Evolutionary conservation across 2,888 invertebrate species (phyloP).

Genomic region (Parochlus steinenii): DNA sequence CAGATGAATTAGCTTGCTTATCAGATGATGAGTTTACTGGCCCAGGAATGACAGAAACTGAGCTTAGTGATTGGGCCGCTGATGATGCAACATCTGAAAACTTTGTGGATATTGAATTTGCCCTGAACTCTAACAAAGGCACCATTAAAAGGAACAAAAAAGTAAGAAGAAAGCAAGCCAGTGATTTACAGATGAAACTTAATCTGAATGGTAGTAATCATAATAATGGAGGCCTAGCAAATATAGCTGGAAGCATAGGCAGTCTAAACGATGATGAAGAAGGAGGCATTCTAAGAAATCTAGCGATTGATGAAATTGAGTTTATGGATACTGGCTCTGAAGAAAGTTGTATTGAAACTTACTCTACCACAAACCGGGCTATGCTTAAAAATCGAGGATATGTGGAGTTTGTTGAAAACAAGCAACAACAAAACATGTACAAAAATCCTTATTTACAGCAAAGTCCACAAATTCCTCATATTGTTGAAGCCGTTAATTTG

Average conservation of each 20-base stretch:
- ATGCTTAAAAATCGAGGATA: conserved; percentile 45
- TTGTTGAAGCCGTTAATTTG: conserved; percentile 20
- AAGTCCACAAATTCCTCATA: conserved; percentile 28
- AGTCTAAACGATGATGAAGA: conserved; percentile 28
- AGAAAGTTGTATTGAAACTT: conserved; percentile 50
- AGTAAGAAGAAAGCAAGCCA: conserved; percentile 26
- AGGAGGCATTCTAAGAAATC: conserved; percentile 28
- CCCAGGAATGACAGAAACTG: conserved; percentile 65
- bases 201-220: conserved; percentile 24
- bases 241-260: conserved; percentile 22
- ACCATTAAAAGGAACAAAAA: conserved; percentile 27
- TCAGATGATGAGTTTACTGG: conserved; percentile 59
- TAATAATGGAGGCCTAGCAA: conserved; percentile 26
- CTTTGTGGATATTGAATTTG: conserved; percentile 46
- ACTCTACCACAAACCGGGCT: conserved; percentile 35
- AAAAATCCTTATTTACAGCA: conserved; percentile 1
- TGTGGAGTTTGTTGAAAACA: conserved; percentile 40
- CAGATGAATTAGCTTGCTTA: conserved; percentile 18
- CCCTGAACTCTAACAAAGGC: conserved; percentile 35
- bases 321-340: conserved; percentile 78
- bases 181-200: too few relatives aligned
- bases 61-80: conserved; percentile 78
- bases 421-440: conserved; percentile 1
- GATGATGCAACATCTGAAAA: conserved; percentile 66
- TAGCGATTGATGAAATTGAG: conserved; percentile 62